Evolutionary conservation across 2,797 vertebrate genomes (phyloP).

Genomic region (Tarsius wallacei): DNA sequence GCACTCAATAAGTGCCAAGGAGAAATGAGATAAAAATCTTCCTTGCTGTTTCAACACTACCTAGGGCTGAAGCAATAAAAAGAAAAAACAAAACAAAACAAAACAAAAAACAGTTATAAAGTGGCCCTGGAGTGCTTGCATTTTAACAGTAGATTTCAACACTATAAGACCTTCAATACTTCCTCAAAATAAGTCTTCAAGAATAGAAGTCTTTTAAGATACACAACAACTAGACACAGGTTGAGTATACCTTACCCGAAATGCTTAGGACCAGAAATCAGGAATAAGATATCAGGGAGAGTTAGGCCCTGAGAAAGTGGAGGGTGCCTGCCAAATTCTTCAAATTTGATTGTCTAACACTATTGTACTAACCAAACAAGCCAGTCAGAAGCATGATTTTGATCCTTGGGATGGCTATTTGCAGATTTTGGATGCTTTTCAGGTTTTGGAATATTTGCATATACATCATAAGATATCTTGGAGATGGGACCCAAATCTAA

Average conservation of each 20-base stretch:
- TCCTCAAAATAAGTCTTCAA: constrained; percentile 23
- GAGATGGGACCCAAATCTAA: no score
- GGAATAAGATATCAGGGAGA: no score
- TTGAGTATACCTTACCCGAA: background rate
- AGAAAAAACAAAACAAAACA: background rate
- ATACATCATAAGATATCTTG: no score
- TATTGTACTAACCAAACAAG: background rate
- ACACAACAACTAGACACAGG: background rate
- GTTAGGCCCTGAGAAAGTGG: no score
- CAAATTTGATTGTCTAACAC: no score
- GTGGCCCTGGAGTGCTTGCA: background rate
- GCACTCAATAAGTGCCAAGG: background rate
- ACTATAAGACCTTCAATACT: background rate
- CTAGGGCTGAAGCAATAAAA: background rate
- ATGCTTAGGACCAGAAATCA: background rate
- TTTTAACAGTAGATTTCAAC: constrained; percentile 1
- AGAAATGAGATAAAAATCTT: constrained; percentile 21
- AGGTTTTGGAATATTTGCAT: no score
- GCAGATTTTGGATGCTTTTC: background rate
- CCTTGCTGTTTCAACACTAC: background rate
- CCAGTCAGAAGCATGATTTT: background rate
- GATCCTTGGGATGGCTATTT: background rate
- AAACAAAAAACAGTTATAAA: background rate
- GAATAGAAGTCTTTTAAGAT: background rate
- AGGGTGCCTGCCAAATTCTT: no score